Percentiles rank a stretch among this genome's conserved stretches.
phyloP scores from a whole-genome alignment of 2,888 invertebrate species.

The Hermaeophaga mercurialis region DNA sequence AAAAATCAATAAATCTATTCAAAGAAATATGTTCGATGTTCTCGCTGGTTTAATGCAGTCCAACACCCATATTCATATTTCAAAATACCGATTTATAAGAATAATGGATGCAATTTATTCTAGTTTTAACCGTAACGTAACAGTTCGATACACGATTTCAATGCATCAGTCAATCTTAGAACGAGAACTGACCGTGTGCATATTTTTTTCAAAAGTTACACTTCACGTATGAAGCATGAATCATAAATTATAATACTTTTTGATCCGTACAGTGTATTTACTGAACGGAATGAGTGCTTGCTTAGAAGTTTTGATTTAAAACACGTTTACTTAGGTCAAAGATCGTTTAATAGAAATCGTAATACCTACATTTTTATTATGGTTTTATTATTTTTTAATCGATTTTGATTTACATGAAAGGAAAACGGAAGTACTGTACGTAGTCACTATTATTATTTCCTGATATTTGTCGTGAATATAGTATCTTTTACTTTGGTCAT shows the following conservation, averaged over 20 bases:
- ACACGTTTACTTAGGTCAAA: slow-evolving; percentile 5
- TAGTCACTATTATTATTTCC: neutral
- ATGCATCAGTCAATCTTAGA: slow-evolving; percentile 1
- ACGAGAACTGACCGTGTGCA: slow-evolving; percentile 1
- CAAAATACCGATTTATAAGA: neutral
- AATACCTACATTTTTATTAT: neutral
- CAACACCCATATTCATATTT: neutral
- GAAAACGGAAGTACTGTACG: neutral
- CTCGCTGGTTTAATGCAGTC: neutral
- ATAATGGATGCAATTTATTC: neutral
- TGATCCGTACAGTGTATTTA: neutral
- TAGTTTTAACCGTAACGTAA: slow-evolving; percentile 2
- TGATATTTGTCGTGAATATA: too few relatives aligned
- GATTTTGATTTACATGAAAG: neutral
- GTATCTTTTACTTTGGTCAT: too few relatives aligned
- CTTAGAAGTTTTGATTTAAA: neutral
- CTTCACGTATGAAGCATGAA: slow-evolving; percentile 1
- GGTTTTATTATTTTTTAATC: neutral
- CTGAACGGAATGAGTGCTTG: neutral
- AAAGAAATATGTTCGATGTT: neutral
- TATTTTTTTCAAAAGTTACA: neutral
- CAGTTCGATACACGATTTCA: neutral
- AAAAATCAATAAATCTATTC: neutral
- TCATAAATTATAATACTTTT: neutral
- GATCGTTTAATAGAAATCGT: neutral